Evolutionary conservation across 2,888 invertebrate genomes (phyloP).

Genomic region (Limenitis camilla): DNA sequence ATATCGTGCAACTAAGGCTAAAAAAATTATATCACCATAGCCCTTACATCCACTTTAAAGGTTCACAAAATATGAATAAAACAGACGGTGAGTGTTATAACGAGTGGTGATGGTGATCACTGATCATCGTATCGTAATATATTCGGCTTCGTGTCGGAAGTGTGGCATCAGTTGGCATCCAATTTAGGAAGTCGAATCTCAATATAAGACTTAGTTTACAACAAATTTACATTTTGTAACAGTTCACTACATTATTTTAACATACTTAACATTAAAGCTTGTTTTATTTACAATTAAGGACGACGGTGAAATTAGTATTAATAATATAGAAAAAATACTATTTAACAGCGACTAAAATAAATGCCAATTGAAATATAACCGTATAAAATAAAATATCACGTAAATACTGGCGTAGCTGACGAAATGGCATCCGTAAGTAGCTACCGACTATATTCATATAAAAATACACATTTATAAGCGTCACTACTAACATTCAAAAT

Average conservation of each 20-base stretch:
- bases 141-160: neutral
- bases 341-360: constrained; percentile 40
- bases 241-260: constrained; percentile 55
- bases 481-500: constrained; percentile 24
- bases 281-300: constrained; percentile 39
- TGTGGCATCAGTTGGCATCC: constrained; percentile 33
- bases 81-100: constrained; percentile 21
- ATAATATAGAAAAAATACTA: constrained; percentile 32
- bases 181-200: constrained; percentile 52
- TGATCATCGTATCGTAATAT: neutral
- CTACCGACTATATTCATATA: constrained; percentile 28
- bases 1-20: constrained; percentile 45
- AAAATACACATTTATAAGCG: constrained; percentile 35
- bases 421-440: too few relatives aligned
- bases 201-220: constrained; percentile 47
- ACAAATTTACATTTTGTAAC: constrained; percentile 64
- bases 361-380: constrained; percentile 47
- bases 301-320: constrained; percentile 29
- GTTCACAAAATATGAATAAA: constrained; percentile 20
- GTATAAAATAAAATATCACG: constrained; percentile 41
- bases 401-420: constrained; percentile 24
- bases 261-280: constrained; percentile 67
- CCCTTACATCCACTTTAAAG: constrained; percentile 15
- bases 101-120: constrained; percentile 20
- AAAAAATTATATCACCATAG: constrained; percentile 23